phyloP scores from a whole-genome alignment of 2,113 vertebrate species.

The Hydropotes inermis region DNA sequence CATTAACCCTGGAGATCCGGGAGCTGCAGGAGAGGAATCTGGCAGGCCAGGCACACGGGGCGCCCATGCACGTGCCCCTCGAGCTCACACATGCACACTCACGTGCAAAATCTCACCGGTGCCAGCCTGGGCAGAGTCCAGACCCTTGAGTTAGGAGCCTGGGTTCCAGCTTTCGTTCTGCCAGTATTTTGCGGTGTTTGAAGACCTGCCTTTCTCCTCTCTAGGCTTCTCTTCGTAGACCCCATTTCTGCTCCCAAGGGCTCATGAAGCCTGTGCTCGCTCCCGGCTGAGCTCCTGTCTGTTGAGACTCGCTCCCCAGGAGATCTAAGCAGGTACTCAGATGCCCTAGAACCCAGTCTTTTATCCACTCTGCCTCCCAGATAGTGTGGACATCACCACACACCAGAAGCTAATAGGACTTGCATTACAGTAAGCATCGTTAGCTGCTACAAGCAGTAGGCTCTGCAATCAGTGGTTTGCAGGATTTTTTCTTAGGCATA shows the following conservation, averaged over 20 bases:
- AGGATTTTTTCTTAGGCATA: background rate
- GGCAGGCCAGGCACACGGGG: fast-evolving
- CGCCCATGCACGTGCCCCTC: background rate
- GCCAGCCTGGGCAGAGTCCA: background rate
- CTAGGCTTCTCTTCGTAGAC: background rate
- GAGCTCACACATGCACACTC: background rate
- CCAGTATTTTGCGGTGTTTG: background rate
- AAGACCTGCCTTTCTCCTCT: background rate
- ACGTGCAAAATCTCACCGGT: no score
- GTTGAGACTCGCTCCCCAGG: background rate
- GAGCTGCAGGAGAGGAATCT: background rate
- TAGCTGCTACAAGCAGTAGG: background rate
- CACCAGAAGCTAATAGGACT: background rate
- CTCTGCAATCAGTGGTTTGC: background rate
- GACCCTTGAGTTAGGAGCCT: background rate
- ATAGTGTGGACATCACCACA: background rate
- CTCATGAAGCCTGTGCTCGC: background rate
- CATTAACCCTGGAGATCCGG: constrained; percentile 78
- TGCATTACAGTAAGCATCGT: background rate
- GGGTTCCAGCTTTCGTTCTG: background rate
- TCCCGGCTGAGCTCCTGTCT: background rate
- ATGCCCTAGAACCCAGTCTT: background rate
- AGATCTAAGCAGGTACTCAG: background rate
- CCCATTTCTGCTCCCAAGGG: background rate
- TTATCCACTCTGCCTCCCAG: background rate